phyloP scores from a whole-genome alignment of 1,140 invertebrate genomes.

The Babylonia areolata region DNA sequence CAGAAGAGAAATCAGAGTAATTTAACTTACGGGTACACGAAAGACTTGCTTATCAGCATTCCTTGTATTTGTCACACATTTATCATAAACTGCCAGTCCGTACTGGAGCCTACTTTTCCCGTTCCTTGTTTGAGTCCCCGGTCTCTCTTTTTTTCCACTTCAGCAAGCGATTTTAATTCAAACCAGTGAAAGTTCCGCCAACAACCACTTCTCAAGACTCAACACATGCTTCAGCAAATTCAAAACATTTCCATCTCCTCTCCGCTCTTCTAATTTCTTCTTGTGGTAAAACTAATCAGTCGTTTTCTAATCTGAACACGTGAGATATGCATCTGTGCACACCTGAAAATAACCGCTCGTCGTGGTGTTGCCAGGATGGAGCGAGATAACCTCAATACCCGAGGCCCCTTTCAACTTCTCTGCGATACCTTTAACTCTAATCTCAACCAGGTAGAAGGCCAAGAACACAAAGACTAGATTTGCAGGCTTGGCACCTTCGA shows the following conservation, averaged over 20 bases:
- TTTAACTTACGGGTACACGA: too few relatives aligned
- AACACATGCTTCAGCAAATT: neutral
- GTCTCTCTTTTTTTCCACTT: too few relatives aligned
- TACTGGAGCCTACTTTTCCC: too few relatives aligned
- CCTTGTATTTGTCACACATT: too few relatives aligned
- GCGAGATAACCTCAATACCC: conserved; percentile 4
- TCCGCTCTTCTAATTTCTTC: neutral
- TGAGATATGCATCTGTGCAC: neutral
- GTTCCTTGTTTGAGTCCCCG: too few relatives aligned
- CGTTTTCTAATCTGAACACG: neutral
- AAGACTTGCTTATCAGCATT: too few relatives aligned
- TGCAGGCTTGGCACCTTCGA: conserved; percentile 3
- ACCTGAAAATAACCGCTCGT: neutral
- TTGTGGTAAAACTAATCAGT: neutral
- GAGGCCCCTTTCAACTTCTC: neutral
- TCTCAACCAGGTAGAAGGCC: neutral
- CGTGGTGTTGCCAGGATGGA: neutral
- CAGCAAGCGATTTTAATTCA: too few relatives aligned
- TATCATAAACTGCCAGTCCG: too few relatives aligned
- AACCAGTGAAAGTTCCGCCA: too few relatives aligned
- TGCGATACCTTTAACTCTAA: neutral
- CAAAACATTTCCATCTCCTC: neutral
- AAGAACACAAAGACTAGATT: neutral
- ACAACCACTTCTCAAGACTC: too few relatives aligned
- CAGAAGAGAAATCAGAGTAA: too few relatives aligned